Evolutionary conservation across 2,797 vertebrate genomes (phyloP).

Genomic region (Halcyon leucocephala): DNA sequence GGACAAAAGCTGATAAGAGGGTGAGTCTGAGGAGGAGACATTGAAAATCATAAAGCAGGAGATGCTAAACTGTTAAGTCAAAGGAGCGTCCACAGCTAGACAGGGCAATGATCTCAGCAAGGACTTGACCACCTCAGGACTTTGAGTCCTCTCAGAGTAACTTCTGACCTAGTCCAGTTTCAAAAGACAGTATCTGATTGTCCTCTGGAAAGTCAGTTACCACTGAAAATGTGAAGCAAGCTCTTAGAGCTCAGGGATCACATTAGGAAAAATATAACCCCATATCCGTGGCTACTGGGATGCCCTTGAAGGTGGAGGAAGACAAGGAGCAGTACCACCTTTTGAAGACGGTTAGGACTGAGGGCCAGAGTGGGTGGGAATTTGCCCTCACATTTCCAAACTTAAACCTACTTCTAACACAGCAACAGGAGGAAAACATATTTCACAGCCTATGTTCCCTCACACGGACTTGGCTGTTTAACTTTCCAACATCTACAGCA

Average conservation of each 20-base stretch:
- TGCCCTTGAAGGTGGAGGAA: neutral
- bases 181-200: neutral
- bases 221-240: neutral
- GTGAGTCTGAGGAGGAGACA: neutral
- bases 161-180: neutral
- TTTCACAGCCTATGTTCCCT: neutral
- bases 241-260: neutral
- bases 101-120: neutral
- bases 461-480: neutral
- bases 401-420: neutral
- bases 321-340: neutral
- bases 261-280: rapidly evolving
- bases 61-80: neutral
- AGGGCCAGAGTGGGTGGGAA: neutral
- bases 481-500: neutral
- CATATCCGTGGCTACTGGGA: neutral
- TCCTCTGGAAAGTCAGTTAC: neutral
- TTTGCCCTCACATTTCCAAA: neutral
- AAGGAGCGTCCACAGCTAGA: neutral
- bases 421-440: neutral
- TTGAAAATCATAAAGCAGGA: neutral
- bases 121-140: neutral
- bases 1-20: neutral
- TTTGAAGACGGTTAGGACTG: rapidly evolving
- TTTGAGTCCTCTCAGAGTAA: neutral